Percentiles rank a stretch among this genome's conserved stretches.
Evolutionary conservation across 2,797 vertebrate species (phyloP).

Genomic region (Gymnothorax javanicus): DNA sequence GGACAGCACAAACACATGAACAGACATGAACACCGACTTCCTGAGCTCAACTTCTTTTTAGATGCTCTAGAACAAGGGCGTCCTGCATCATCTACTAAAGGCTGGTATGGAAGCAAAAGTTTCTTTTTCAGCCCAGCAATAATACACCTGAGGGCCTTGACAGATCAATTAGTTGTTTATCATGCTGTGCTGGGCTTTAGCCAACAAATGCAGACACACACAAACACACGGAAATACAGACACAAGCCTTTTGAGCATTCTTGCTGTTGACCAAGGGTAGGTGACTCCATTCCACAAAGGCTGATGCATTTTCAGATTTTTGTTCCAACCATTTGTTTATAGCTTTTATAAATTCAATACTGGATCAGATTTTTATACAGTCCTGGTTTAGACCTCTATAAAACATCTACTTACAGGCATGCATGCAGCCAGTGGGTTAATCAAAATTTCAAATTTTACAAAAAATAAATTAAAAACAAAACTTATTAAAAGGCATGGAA

Average conservation of each 20-base stretch:
- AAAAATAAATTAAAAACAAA: neutral
- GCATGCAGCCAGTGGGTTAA: neutral
- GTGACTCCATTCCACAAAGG: neutral
- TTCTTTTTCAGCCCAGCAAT: too few relatives aligned
- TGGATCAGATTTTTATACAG: neutral
- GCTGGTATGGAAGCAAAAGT: too few relatives aligned
- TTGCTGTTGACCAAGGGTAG: too few relatives aligned
- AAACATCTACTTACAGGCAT: neutral
- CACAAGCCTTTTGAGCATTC: too few relatives aligned
- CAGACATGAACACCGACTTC: neutral
- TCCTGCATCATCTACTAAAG: too few relatives aligned
- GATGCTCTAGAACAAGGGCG: neutral
- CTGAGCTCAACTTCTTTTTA: neutral
- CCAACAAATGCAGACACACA: too few relatives aligned
- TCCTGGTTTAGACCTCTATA: neutral
- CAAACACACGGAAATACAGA: too few relatives aligned
- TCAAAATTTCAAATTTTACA: neutral
- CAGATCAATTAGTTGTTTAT: too few relatives aligned
- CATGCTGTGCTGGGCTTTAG: too few relatives aligned
- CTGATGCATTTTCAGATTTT: neutral
- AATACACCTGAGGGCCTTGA: too few relatives aligned
- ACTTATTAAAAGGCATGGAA: too few relatives aligned
- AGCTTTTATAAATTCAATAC: neutral
- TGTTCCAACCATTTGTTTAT: neutral
- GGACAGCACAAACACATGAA: neutral